Evolutionary conservation across 2,888 invertebrate genomes (phyloP).

Genomic region (Melipona beecheii): DNA sequence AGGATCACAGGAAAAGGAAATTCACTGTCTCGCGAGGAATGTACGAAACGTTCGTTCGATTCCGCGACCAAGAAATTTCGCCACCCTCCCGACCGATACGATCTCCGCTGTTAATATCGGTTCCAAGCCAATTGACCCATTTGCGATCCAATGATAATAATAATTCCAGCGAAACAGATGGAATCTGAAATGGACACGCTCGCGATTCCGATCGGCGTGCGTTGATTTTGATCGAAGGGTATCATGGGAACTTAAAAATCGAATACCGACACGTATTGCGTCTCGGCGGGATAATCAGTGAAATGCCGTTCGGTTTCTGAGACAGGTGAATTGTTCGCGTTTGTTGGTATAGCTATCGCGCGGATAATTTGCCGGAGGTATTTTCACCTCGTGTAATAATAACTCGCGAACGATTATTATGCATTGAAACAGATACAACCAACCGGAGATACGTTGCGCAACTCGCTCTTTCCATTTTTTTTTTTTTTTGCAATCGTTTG

Average conservation of each 20-base stretch:
- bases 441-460: neutral
- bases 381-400: neutral
- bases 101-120: conserved; percentile 52
- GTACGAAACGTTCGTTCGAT: conserved; percentile 43
- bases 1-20: neutral
- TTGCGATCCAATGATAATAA: conserved; percentile 43
- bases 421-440: neutral
- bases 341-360: neutral
- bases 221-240: conserved; percentile 36
- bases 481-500: neutral
- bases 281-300: conserved; percentile 8
- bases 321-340: conserved; percentile 46
- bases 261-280: conserved; percentile 32
- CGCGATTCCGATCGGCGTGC: neutral
- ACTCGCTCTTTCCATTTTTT: neutral
- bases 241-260: conserved; percentile 47
- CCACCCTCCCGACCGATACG: conserved; percentile 48
- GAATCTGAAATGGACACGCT: conserved; percentile 12
- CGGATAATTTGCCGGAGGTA: neutral
- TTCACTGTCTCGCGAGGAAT: conserved; percentile 22
- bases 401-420: neutral
- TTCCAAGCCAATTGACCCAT: conserved; percentile 35
- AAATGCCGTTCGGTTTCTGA: conserved; percentile 27
- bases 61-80: conserved; percentile 51
- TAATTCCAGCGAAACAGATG: conserved; percentile 7